Conservation (phyloP, 2,888 invertebrate species). For the Thecocarcelia acutangulata region DNA sequence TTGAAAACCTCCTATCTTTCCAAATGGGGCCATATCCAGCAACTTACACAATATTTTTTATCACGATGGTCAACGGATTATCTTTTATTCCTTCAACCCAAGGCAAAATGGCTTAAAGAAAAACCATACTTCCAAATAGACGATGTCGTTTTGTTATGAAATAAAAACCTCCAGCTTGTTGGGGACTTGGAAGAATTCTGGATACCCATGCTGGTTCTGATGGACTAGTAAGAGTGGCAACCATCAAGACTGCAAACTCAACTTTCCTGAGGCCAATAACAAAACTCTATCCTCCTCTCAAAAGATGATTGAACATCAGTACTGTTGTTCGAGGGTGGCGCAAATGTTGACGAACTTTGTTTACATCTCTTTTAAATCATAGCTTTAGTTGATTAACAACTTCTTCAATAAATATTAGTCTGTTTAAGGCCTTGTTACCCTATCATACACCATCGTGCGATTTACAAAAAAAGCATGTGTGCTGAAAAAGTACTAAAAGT, state of each 20-base stretch:
- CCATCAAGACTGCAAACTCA: slow-evolving; percentile 20
- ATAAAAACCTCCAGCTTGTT: slow-evolving; percentile 30
- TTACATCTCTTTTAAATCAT: too few species aligned
- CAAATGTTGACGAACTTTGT: slow-evolving; percentile 38
- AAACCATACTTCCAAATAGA: slow-evolving; percentile 9
- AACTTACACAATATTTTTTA: slow-evolving; percentile 13
- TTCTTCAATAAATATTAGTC: too few species aligned
- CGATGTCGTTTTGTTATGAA: slow-evolving; percentile 21
- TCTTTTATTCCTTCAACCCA: slow-evolving; percentile 3
- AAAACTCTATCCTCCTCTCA: slow-evolving; percentile 23
- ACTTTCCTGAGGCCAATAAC: slow-evolving; percentile 10
- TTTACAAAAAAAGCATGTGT: too few species aligned
- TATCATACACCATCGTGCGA: too few species aligned
- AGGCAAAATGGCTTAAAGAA: slow-evolving; percentile 12
- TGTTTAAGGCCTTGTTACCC: too few species aligned
- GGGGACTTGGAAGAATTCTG: slow-evolving; percentile 23
- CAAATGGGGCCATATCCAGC: neutral
- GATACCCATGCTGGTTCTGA: slow-evolving; percentile 49
- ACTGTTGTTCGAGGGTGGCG: slow-evolving; percentile 42
- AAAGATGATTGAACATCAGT: slow-evolving; percentile 37
- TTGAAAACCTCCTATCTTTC: neutral
- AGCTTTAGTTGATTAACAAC: too few species aligned
- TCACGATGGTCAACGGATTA: slow-evolving; percentile 17
- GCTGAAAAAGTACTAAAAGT: too few species aligned
- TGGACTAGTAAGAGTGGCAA: slow-evolving; percentile 38